These are phyloP conservation scores for Epistrophe eligans DNA, from an alignment of 2,888 invertebrate genomes.

Conservation along the genomic window DNA sequence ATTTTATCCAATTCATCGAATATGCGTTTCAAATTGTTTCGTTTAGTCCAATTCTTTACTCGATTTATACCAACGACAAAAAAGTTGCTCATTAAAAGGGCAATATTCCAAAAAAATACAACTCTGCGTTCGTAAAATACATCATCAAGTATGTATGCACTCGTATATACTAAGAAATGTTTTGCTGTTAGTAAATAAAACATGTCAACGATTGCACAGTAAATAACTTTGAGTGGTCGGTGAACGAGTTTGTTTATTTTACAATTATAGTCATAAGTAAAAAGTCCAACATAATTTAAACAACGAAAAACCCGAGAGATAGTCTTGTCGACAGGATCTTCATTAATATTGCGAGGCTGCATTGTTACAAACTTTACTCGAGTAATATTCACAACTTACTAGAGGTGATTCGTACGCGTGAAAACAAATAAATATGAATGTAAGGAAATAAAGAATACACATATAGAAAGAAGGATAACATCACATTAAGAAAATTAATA, in stretches of 20 bases:
- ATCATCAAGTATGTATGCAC: background rate
- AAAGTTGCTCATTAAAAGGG: background rate
- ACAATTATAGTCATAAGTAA: conserved; percentile 18
- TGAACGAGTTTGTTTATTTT: conserved; percentile 6
- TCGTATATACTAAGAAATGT: background rate
- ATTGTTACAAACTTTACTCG: background rate
- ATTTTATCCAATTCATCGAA: conserved; percentile 10
- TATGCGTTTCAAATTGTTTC: background rate
- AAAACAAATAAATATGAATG: background rate
- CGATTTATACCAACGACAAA: background rate
- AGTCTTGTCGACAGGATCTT: background rate
- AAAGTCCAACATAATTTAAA: conserved; percentile 7
- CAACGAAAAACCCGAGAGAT: background rate
- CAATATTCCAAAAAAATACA: background rate
- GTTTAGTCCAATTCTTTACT: background rate
- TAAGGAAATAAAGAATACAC: background rate
- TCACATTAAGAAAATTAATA: conserved; percentile 1
- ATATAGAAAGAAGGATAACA: background rate
- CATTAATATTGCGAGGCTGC: background rate
- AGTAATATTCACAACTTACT: background rate
- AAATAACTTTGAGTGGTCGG: background rate
- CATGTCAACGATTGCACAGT: conserved; percentile 2
- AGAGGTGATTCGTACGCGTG: background rate
- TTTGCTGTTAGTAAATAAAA: rapidly evolving
- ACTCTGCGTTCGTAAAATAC: background rate